A percentile compares a stretch with the other conserved stretches of the same genome.
phyloP scores from a whole-genome alignment of 2,888 invertebrate genomes.

The Torymus texanus region DNA sequence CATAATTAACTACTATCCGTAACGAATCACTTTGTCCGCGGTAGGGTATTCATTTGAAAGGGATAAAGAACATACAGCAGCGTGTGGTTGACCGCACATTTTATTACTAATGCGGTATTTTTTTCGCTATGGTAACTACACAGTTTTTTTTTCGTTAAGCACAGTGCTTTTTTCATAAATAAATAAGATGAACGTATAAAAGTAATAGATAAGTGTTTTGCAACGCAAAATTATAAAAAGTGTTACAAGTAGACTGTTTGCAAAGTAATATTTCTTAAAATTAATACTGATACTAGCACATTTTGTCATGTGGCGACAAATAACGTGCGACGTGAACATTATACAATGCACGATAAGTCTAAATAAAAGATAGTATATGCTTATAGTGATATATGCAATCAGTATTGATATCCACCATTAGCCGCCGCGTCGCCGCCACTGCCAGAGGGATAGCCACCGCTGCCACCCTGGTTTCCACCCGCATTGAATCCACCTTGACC shows the following conservation, averaged over 20 bases:
- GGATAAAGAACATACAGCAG: constrained; percentile 53
- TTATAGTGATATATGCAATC: constrained; percentile 57
- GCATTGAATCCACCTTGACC: constrained; percentile 71
- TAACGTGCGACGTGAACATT: constrained; percentile 45
- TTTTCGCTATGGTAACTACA: constrained; percentile 58
- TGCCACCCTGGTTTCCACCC: constrained; percentile 58
- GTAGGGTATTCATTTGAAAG: constrained; percentile 22
- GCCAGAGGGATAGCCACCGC: constrained; percentile 69
- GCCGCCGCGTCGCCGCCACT: constrained; percentile 71
- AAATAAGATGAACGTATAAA: constrained; percentile 54
- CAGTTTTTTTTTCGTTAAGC: constrained; percentile 46
- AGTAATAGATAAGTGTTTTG: constrained; percentile 41
- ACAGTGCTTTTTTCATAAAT: constrained; percentile 54
- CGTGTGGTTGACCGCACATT: constrained; percentile 62
- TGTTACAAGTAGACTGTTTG: constrained; percentile 41
- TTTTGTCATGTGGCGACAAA: constrained; percentile 48
- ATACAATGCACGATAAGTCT: constrained; percentile 48
- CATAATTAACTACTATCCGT: no score
- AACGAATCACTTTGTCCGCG: no score
- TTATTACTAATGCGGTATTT: constrained; percentile 63
- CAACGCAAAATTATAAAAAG: constrained; percentile 54
- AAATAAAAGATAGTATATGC: constrained; percentile 35
- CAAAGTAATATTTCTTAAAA: constrained; percentile 46
- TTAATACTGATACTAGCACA: constrained; percentile 54
- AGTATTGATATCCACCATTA: constrained; percentile 74